Evolutionary conservation across 2,797 vertebrate genomes (phyloP), one percentile per base, ranked within the genome.

Genomic region (Poecilia gillii): DNA sequence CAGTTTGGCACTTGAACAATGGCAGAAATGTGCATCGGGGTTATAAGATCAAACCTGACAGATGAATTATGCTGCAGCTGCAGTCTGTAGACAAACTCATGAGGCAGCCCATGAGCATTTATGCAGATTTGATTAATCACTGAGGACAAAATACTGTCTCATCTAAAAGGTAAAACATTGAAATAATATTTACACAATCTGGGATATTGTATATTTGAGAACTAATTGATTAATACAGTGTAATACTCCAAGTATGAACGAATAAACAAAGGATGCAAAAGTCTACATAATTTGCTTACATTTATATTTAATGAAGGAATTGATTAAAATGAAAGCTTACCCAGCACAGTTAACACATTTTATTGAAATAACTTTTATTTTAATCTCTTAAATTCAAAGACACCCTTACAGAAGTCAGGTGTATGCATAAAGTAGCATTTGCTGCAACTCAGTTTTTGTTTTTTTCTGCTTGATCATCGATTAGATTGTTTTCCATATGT

Each of bases 1-100:
- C 57, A n/a, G 18, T 2, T 33, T 59, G 78, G 76, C 23, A 45
- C 53, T 78, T 66, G 23, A 81, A 43, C 68, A 25, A 73, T n/a
- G 0, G 72, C 43, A 25, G 1, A 73, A 36, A 39, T 72, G 43
- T 28, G 62, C 25, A n/a, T 75, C 12, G 6, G 23, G 66, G 25
- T 70, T 70, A n/a, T 41, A n/a, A 14, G 41, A 43, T 70, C 39
- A 70, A 70, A 43, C 25, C 5, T 45, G 39, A n/a, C 79, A 82
- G 73, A 49, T 31, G 71, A 73, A 59, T 74, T 76, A 33, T 45
- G 36, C 43, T 47, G 59, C 74, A 62, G n/a, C 33, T 55, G 18
- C 45, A 64, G 18, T 33, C 25, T 18, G 23, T 6, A 9, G 25
- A 31, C 45, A 57, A 76, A 76, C 45, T 36, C 28, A 25, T 18